Conservation (phyloP, 2,888 invertebrate genomes). For the Pristionchus maxplancki region DNA sequence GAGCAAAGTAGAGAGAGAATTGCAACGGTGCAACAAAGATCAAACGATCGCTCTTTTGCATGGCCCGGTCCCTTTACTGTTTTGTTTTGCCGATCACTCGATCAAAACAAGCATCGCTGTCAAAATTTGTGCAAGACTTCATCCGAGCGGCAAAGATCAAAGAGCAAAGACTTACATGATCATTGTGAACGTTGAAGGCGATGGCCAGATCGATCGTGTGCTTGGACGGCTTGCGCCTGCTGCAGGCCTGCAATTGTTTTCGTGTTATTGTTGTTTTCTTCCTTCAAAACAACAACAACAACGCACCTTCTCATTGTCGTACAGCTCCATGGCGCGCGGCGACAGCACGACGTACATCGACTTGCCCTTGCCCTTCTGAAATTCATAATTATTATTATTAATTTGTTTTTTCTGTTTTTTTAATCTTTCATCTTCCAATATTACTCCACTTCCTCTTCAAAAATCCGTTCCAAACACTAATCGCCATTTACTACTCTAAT, state of each 20-base stretch:
- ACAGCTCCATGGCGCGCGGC: slow-evolving; percentile 68
- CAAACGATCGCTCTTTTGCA: too few species aligned
- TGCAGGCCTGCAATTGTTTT: not conserved
- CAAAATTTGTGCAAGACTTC: not conserved
- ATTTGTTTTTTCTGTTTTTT: not conserved
- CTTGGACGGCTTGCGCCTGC: slow-evolving; percentile 62
- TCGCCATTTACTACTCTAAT: too few species aligned
- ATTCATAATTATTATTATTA: not conserved
- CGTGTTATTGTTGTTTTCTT: not conserved
- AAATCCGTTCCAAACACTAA: too few species aligned
- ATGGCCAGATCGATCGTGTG: slow-evolving; percentile 67
- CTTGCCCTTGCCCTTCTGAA: slow-evolving; percentile 66
- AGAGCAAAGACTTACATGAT: slow-evolving; percentile 59
- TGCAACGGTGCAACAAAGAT: not conserved
- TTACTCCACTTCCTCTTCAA: too few species aligned
- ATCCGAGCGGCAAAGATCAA: too few species aligned
- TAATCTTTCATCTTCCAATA: not conserved
- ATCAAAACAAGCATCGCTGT: too few species aligned
- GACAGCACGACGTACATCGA: slow-evolving; percentile 63
- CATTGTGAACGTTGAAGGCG: slow-evolving; percentile 67
- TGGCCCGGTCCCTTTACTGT: too few species aligned
- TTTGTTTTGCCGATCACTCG: too few species aligned
- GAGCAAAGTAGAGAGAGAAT: not conserved
- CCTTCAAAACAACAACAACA: too few species aligned
- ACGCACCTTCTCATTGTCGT: slow-evolving; percentile 70